phyloP scores from a whole-genome alignment of 1,140 invertebrate genomes.

The Drosophila repleta region DNA sequence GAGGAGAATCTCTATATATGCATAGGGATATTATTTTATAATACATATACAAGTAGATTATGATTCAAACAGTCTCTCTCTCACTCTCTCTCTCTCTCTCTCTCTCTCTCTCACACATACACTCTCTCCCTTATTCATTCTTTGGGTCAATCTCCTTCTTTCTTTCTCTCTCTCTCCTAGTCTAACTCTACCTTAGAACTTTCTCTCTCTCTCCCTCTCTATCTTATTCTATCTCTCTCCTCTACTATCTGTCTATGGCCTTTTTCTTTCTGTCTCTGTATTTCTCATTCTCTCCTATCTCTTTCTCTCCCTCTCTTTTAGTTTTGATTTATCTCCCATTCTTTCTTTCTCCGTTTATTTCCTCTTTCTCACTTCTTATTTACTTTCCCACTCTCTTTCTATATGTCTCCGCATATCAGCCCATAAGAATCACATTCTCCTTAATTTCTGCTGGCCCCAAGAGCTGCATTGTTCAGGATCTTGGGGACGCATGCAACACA shows the following conservation, averaged over 20 bases:
- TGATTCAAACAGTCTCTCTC: too few species aligned
- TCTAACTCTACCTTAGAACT: too few species aligned
- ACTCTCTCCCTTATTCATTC: background rate
- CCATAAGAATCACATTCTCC: background rate
- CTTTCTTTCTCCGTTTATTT: background rate
- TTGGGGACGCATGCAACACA: conserved; percentile 26
- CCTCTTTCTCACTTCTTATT: background rate
- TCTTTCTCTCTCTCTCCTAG: too few species aligned
- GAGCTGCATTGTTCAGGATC: conserved; percentile 44
- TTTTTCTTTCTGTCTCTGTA: background rate
- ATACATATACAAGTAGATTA: too few species aligned
- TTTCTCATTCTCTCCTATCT: too few species aligned
- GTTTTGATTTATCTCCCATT: background rate
- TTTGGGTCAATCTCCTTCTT: background rate
- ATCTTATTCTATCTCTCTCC: background rate
- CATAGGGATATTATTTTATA: too few species aligned
- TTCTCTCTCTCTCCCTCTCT: background rate
- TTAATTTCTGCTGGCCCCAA: conserved; percentile 13
- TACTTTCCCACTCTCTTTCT: background rate
- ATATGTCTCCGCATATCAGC: background rate
- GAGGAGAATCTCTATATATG: too few species aligned
- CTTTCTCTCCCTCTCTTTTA: background rate
- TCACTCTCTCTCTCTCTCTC: background rate
- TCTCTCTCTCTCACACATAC: background rate
- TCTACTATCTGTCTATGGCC: too few species aligned